Evolutionary conservation across 2,888 invertebrate genomes (phyloP).

Genomic region (Eupeodes latifasciatus): DNA sequence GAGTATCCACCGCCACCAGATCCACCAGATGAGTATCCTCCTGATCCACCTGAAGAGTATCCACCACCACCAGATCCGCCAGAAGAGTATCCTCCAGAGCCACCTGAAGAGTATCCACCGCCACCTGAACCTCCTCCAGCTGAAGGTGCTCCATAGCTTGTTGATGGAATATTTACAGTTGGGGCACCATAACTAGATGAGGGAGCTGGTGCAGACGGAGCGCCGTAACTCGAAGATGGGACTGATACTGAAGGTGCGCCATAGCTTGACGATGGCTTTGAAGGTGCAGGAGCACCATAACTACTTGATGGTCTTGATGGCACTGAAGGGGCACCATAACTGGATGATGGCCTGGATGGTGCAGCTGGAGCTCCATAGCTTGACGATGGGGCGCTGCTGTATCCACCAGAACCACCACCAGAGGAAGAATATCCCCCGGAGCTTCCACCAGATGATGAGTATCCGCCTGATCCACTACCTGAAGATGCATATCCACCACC

Average conservation of each 20-base stretch:
- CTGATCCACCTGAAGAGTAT: conserved; percentile 82
- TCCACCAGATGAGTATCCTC: conserved; percentile 83
- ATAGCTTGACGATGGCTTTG: conserved; percentile 79
- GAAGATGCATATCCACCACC: conserved; percentile 80
- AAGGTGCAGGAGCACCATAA: conserved; percentile 84
- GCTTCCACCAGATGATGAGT: conserved; percentile 77
- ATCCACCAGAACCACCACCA: conserved; percentile 19
- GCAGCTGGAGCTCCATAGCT: conserved; percentile 40
- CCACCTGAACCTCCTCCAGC: conserved; percentile 76
- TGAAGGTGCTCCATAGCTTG: conserved; percentile 72
- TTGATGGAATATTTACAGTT: conserved; percentile 61
- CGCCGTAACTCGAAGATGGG: conserved; percentile 80
- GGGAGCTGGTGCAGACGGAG: conserved; percentile 81
- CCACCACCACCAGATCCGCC: conserved; percentile 4
- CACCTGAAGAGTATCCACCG: conserved; percentile 80
- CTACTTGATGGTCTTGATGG: conserved; percentile 84
- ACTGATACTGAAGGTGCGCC: conserved; percentile 77
- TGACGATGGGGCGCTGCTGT: conserved; percentile 80
- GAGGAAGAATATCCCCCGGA: conserved; percentile 76
- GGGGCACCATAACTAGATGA: conserved; percentile 82
- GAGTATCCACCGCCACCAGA: conserved; percentile 62
- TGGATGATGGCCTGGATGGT: conserved; percentile 78
- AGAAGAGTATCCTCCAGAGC: conserved; percentile 84
- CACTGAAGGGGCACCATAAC: conserved; percentile 81
- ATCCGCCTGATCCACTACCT: conserved; percentile 75